Evolutionary conservation across 2,888 invertebrate species (phyloP), one percentile per base, ranked within the genome.

Genomic region (Brenthis ino): DNA sequence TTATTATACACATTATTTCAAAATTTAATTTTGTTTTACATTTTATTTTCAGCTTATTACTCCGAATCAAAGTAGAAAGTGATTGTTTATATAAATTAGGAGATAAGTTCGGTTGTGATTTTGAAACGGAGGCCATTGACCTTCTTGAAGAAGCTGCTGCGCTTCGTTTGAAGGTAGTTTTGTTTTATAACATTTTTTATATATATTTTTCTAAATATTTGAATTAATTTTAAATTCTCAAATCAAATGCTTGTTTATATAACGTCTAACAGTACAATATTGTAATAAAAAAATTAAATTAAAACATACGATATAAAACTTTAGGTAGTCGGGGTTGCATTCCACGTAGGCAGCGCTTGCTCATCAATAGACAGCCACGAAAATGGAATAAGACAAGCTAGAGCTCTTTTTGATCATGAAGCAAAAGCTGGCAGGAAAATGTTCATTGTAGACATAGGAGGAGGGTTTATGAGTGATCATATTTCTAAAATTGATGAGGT

Each of bases 301-400:
- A 20, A 20, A 20, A 20, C 1, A 20, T 20, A 20, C 20, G 37
- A 16, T 53, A 53, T 65, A 20, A 33, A 56, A 68, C 64, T 50
- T 1, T 65, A 85, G 84, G 84, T 85, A 4, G 76, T 81, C 0
- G 84, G 85, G 2, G 80, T 84, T 16, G 81, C 83, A 0, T 85
- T 83, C 66, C 83, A 85, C 69, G 82, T 84, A 0, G 83, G 83
- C 43, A 81, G 81, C 64, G 77, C 64, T 0, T 82, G 83, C 65
- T 77, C 69, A 0, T 80, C 82, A 43, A 67, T 65, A 1, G 77
- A 80, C 47, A 82, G 81, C 61, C 79, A 81, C 68, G 72, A 74
- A 13, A 54, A 73, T 8, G 84, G 82, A 3, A 68, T 83, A 16
- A 77, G 67, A 47, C 72, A 75, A 6, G 80, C 79, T 4, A 78